Evolutionary conservation across 2,797 vertebrate genomes (phyloP), one percentile per base, ranked within the genome.

Genomic region (Premnoplex brunnescens): DNA sequence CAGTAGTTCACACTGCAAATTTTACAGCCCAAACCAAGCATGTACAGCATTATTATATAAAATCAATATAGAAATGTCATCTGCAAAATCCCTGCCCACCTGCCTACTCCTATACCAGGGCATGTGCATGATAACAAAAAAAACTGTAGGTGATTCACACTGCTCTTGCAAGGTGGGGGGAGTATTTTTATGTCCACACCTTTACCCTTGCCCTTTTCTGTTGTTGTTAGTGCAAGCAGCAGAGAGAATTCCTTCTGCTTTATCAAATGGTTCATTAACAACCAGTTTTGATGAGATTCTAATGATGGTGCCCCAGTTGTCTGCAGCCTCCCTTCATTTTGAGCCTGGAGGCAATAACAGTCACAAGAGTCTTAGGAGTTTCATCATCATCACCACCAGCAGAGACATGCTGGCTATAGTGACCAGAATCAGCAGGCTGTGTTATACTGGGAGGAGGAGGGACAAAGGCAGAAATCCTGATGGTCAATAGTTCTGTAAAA

Each of bases 261-360:
- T 93, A 92, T 86, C 86, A 95, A 91, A 94, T 60, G 73, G 43
- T 91, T 96, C 86, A 83, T 94, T 93, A 92, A 86, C 56, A 80
- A 64, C 30, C 28, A 58, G 48, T 52, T 84, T 76, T 85, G 52
- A 76, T 67, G 59, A 78, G 67, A 85, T 73, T 73, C 68, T 95
- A 92, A 97, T 66, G 76, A 80, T 2, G 8, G 52, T 78, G 44
- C 30, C 28, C 36, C 52, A 24, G 34, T 74, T 66, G 43, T 41
- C 63, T 86, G 52, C 55, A 85, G 69, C 60, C 21, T 85, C n/a
- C 43, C 14, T 32, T 82, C 52, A 24, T 74, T 85, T 94, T 24
- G 58, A 51, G 55, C 41, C 69, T 52, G 68, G 32, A 89, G 60
- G 69, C 78, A 71, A n/a, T 18, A 68, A 56, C 2, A 3, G 18